Percentiles rank a stretch among this genome's conserved stretches.
Evolutionary conservation across 53 echinoderm and acorn worm genomes (phyloP).

Genomic region (Mesocentrotus franciscanus): DNA sequence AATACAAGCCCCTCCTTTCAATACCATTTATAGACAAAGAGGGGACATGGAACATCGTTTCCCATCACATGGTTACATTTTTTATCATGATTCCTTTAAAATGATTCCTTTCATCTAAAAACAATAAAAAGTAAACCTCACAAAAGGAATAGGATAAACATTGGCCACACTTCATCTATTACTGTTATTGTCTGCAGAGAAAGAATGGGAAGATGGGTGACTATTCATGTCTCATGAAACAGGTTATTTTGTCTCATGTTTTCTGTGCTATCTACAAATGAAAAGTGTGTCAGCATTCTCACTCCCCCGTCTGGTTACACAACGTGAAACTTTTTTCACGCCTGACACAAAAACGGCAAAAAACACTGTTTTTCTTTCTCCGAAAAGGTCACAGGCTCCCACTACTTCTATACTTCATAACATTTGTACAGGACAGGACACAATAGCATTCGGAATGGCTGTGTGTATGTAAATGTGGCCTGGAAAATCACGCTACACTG

Average conservation of each 20-base stretch:
- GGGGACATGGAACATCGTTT: not conserved
- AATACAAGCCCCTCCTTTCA: not conserved
- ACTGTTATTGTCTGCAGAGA: constrained; percentile 7
- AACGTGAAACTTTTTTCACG: constrained; percentile 36
- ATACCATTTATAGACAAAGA: not conserved
- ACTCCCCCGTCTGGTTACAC: constrained; percentile 4
- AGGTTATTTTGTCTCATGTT: not conserved
- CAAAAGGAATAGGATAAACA: not conserved
- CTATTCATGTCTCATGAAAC: not conserved
- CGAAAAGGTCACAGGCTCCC: constrained; percentile 15
- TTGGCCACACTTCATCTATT: not conserved
- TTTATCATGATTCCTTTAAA: not conserved
- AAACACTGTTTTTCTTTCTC: constrained; percentile 4
- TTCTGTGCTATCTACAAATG: not conserved
- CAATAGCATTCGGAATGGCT: constrained; percentile 34
- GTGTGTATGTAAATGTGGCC: not conserved
- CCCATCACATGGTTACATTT: not conserved
- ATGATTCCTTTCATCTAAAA: not conserved
- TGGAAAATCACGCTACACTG: not conserved
- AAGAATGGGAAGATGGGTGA: constrained; percentile 7
- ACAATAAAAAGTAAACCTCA: not conserved
- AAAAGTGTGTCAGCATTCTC: constrained; percentile 34
- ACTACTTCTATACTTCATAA: constrained; percentile 7
- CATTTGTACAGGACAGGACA: constrained; percentile 8
- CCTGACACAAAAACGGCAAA: constrained; percentile 15